Conservation (phyloP, 2,888 invertebrate species). For the Craniophora ligustri region DNA sequence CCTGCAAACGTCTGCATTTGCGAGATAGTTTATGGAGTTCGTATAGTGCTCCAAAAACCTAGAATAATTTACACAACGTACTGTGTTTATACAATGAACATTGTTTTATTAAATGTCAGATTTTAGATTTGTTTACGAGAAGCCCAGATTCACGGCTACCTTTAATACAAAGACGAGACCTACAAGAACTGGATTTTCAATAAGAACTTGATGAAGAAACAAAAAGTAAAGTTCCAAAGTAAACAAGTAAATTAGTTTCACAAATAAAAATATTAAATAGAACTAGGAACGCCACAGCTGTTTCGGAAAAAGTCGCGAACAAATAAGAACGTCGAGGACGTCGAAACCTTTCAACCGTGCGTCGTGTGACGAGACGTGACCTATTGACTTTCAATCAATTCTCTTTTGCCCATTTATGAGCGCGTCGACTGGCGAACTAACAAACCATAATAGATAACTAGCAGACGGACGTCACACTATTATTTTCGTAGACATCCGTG, state of each 20-base stretch:
- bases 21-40: conserved; percentile 31
- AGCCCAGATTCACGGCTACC: conserved; percentile 11
- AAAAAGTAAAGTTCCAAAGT: background rate
- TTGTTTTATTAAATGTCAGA: conserved; percentile 30
- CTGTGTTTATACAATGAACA: conserved; percentile 20
- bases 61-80: conserved; percentile 28
- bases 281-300: conserved; percentile 15
- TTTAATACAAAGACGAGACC: conserved; percentile 9
- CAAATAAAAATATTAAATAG: conserved; percentile 18
- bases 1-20: conserved; percentile 29
- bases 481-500: conserved; percentile 18
- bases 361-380: conserved; percentile 64
- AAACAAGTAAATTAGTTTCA: conserved; percentile 23
- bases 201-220: conserved; percentile 5
- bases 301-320: conserved; percentile 33
- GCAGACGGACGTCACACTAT: conserved; percentile 23
- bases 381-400: conserved; percentile 75
- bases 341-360: conserved; percentile 60
- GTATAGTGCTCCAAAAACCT: conserved; percentile 27
- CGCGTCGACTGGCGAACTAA: conserved; percentile 30
- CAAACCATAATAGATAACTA: conserved; percentile 38
- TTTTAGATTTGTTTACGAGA: conserved; percentile 11
- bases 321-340: conserved; percentile 45
- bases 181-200: conserved; percentile 6
- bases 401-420: conserved; percentile 57